Evolutionary conservation across 2,888 invertebrate species (phyloP).

Genomic region (Junonia oenone): DNA sequence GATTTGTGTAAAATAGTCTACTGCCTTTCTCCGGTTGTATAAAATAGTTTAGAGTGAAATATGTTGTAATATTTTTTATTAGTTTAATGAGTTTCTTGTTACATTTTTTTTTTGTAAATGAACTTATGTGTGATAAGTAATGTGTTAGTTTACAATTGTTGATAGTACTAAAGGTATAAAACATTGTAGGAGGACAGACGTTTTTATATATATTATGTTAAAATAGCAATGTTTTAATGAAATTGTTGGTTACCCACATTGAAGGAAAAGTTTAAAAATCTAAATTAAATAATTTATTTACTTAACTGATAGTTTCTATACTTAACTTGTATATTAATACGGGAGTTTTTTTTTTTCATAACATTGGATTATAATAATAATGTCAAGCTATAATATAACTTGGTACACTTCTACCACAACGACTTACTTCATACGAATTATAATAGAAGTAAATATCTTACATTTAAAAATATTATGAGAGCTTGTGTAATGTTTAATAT

Average conservation of each 20-base stretch:
- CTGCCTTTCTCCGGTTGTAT: conserved; percentile 13
- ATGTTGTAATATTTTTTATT: not conserved
- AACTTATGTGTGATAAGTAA: not conserved
- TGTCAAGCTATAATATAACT: not conserved
- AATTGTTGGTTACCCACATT: too few relatives aligned
- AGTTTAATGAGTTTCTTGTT: too few relatives aligned
- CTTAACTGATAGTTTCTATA: not conserved
- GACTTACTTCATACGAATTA: not conserved
- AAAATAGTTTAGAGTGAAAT: not conserved
- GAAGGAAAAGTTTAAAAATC: too few relatives aligned
- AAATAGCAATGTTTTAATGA: too few relatives aligned
- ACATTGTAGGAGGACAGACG: too few relatives aligned
- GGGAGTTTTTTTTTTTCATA: not conserved
- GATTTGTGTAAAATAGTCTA: not conserved
- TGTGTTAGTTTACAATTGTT: not conserved
- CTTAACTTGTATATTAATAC: not conserved
- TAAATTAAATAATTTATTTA: not conserved
- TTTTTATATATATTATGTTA: too few relatives aligned
- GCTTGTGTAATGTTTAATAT: conserved; percentile 5
- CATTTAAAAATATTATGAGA: not conserved
- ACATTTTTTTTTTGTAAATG: not conserved
- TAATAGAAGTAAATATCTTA: conserved; percentile 2
- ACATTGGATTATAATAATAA: not conserved
- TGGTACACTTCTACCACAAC: not conserved
- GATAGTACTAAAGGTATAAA: not conserved